Percentiles rank a stretch among this genome's conserved stretches.
Conservation (phyloP, 2,113 vertebrate species). For the Chrysochloris asiatica region DNA sequence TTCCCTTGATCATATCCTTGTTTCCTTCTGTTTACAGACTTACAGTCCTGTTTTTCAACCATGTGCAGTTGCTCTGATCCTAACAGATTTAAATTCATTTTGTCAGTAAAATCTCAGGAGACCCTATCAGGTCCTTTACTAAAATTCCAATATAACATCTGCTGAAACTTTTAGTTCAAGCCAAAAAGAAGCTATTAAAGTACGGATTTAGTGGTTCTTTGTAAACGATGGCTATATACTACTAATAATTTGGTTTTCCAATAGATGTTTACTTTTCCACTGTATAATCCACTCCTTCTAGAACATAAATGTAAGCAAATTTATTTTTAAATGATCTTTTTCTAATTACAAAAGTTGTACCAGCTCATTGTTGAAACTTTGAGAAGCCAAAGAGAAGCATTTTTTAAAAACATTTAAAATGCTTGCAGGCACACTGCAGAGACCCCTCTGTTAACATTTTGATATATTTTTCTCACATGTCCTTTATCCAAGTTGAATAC, state of each 20-base stretch:
- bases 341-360: slow-evolving; percentile 25
- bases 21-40: slow-evolving; percentile 65
- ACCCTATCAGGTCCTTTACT: slow-evolving; percentile 62
- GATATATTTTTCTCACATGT: neutral
- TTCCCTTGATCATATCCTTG: slow-evolving; percentile 29
- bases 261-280: neutral
- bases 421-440: neutral
- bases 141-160: slow-evolving; percentile 74
- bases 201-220: slow-evolving; percentile 30
- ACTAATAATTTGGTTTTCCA: slow-evolving; percentile 17
- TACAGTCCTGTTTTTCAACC: slow-evolving; percentile 42
- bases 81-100: slow-evolving; percentile 65
- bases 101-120: slow-evolving; percentile 68
- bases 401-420: neutral
- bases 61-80: slow-evolving; percentile 55
- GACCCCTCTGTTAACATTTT: slow-evolving; percentile 20
- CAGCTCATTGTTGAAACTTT: neutral
- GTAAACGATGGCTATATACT: neutral
- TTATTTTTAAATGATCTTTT: slow-evolving; percentile 31
- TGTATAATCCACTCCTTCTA: neutral
- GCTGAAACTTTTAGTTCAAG: slow-evolving; percentile 52
- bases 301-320: neutral
- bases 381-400: slow-evolving; percentile 21
- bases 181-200: slow-evolving; percentile 58
- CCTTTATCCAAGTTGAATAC: neutral